phyloP scores from a whole-genome alignment of 2,797 vertebrate genomes.

The Schizopygopsis malacanthus region DNA sequence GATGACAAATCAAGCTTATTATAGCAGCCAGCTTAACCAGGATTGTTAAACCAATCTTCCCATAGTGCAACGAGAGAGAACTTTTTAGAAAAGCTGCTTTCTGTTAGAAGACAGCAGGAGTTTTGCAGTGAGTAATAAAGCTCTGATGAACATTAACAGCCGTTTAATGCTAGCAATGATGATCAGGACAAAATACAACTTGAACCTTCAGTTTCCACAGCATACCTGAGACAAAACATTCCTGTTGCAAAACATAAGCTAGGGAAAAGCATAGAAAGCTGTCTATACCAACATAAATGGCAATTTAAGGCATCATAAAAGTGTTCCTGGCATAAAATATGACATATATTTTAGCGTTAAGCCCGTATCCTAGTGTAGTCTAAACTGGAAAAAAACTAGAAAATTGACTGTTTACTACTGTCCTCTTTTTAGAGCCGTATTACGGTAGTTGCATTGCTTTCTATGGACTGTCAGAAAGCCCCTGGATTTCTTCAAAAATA shows the following conservation, averaged over 20 bases:
- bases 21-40: background rate
- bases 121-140: slow-evolving; percentile 27
- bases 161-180: background rate
- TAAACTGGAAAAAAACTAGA: background rate
- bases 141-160: background rate
- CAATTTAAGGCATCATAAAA: background rate
- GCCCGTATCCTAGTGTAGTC: background rate
- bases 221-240: background rate
- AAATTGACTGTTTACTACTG: no score
- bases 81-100: slow-evolving; percentile 48
- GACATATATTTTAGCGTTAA: background rate
- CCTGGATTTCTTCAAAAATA: no score
- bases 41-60: slow-evolving; percentile 40
- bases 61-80: slow-evolving; percentile 16
- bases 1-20: slow-evolving; percentile 46
- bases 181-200: background rate
- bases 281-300: background rate
- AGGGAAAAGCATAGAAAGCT: no score
- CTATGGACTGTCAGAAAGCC: no score
- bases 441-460: no score
- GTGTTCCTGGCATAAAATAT: background rate
- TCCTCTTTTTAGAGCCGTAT: no score
- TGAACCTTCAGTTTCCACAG: background rate
- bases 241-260: background rate
- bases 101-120: slow-evolving; percentile 48